Conservation (phyloP, 2,113 vertebrate genomes). For the Psittacara wagleri region DNA sequence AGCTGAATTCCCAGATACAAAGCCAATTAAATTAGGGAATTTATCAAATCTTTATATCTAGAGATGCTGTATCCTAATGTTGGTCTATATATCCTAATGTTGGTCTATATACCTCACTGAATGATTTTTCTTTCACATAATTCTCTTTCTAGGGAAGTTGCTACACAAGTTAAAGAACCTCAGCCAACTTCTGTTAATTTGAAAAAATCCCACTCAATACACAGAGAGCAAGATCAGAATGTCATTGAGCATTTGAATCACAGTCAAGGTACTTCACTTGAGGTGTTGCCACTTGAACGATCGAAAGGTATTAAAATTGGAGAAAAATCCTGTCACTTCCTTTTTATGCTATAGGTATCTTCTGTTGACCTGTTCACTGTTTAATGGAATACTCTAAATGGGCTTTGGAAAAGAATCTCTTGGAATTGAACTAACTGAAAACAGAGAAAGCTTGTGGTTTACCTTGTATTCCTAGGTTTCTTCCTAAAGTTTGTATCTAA, state of each 20-base stretch:
- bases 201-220: neutral
- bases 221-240: neutral
- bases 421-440: neutral
- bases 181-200: slow-evolving; percentile 65
- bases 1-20: neutral
- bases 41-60: rapidly evolving
- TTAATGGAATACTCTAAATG: neutral
- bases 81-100: neutral
- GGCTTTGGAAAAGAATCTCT: neutral
- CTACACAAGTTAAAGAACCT: slow-evolving; percentile 71
- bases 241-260: neutral
- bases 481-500: neutral
- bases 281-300: slow-evolving; percentile 7
- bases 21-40: neutral
- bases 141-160: slow-evolving; percentile 72
- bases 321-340: neutral
- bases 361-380: neutral
- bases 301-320: slow-evolving; percentile 58
- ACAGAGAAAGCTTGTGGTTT: neutral
- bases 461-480: neutral
- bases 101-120: neutral
- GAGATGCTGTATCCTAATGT: neutral
- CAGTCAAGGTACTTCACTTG: neutral
- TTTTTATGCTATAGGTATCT: neutral
- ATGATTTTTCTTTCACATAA: neutral